These are phyloP conservation scores for Triops cancriformis DNA, from an alignment of 1,140 invertebrate genomes.

Conservation along the genomic window DNA sequence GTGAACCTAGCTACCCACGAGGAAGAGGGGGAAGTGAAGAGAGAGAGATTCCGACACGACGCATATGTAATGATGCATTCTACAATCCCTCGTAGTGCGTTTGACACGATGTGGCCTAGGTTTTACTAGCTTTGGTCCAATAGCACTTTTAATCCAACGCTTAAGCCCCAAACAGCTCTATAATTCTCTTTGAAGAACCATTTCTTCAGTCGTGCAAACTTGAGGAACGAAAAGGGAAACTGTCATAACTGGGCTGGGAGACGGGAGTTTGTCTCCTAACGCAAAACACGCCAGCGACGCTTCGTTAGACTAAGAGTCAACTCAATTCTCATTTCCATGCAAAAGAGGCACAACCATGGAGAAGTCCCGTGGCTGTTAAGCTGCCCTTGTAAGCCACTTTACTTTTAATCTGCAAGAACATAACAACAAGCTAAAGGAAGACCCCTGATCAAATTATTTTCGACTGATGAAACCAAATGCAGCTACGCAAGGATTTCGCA, in stretches of 20 bases:
- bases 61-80: slow-evolving; percentile 6
- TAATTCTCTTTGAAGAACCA: not conserved
- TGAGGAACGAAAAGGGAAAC: not conserved
- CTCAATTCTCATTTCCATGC: not conserved
- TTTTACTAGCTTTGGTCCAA: not conserved
- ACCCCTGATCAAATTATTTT: no score
- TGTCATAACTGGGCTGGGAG: not conserved
- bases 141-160: not conserved
- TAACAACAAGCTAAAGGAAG: no score
- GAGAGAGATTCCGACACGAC: not conserved
- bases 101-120: not conserved
- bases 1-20: not conserved
- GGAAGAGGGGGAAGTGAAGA: not conserved
- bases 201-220: not conserved
- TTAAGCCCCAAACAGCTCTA: not conserved
- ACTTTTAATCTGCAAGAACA: no score
- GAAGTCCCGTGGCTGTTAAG: not conserved
- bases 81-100: not conserved
- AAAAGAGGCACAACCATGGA: not conserved
- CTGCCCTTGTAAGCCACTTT: not conserved
- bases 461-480: no score
- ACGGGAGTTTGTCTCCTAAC: not conserved
- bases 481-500: no score
- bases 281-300: not conserved
- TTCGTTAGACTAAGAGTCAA: slow-evolving; percentile 5